Conservation (phyloP, 35 echinoderm and acorn worm genomes). For the Heliocidaris erythrogramma region DNA sequence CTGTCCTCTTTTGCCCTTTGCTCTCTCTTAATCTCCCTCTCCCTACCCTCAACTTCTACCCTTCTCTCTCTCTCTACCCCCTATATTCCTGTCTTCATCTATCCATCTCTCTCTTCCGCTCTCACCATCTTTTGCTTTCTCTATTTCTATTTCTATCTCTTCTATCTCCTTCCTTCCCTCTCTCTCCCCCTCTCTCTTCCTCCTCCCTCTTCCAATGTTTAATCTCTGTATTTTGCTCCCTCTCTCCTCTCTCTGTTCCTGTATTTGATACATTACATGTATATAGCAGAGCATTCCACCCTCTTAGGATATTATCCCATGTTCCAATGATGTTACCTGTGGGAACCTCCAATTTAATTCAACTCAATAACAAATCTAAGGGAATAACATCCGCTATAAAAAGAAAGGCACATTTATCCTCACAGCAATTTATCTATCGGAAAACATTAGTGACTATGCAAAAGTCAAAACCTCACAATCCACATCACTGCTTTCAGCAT, state of each 20-base stretch:
- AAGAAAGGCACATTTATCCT: not conserved
- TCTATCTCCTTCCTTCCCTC: not conserved
- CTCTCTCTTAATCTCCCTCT: too few species aligned
- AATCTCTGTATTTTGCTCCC: too few species aligned
- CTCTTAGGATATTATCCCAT: not conserved
- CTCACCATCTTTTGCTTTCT: too few species aligned
- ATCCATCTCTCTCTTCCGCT: too few species aligned
- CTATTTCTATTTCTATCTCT: too few species aligned
- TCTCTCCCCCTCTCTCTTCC: too few species aligned
- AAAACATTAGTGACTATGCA: not conserved
- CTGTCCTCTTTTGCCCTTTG: too few species aligned
- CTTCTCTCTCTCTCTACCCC: not conserved
- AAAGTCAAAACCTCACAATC: not conserved
- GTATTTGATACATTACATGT: not conserved
- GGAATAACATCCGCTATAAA: conserved; percentile 5
- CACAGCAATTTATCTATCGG: not conserved
- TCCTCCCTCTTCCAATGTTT: too few species aligned
- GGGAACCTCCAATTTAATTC: not conserved
- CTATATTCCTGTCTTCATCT: too few species aligned
- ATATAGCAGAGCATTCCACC: not conserved
- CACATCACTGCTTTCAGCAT: not conserved
- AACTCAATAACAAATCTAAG: not conserved
- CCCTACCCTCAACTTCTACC: too few species aligned
- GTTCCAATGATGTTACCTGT: not conserved
- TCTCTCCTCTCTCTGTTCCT: not conserved